Base-by-base conservation (phyloP, 2,113 vertebrate species). In the Macquaria ambigua region DNA sequence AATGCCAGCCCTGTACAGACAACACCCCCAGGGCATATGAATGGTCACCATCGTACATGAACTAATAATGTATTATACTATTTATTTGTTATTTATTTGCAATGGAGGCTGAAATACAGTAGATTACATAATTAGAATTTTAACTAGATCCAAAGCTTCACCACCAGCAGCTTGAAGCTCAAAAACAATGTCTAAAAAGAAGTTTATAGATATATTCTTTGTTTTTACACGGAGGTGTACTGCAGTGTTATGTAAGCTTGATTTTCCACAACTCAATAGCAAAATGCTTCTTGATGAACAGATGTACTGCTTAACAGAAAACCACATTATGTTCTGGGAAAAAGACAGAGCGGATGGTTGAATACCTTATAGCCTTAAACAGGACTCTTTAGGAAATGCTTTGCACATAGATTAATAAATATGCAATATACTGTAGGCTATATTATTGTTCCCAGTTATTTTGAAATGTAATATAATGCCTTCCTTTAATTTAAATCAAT, bases 251-350 rank as follows among this genome's bases (percentile, higher is more conserved):
- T 9, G 34, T 79, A 76, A 75, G 41, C 8, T 41, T 50, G 14
- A 52, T 55, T 77, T 39, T 20, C 18, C 21, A 55, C 18, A 69
- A 58, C n/a, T 70, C 0, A 37, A 56, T 2, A 73, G 18, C 3
- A 31, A 82, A 82, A 56, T 46, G n/a, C 1, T 21, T 82, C 55
- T 28, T 81, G 39, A 58, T 61, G 34, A 79, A 39, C 59, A 75
- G 77, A 81, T 77, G 2, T 39, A 23, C 34, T 41, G 50, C 43
- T 81, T 21, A 37, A 34, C 23, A 83, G 34, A 69, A 52, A 72
- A 71, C 41, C 28, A 58, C 46, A 58, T 63, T 53, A 46, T 1
- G 0, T 67, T 67, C 50, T 31, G 62, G 34, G 55, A 79, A 79
- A 58, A 11, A 43, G 23, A 68, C 15, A 15, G 25, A 50, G 14